Conservation (phyloP, 2,888 invertebrate genomes). For the Pedicia rivosa region DNA sequence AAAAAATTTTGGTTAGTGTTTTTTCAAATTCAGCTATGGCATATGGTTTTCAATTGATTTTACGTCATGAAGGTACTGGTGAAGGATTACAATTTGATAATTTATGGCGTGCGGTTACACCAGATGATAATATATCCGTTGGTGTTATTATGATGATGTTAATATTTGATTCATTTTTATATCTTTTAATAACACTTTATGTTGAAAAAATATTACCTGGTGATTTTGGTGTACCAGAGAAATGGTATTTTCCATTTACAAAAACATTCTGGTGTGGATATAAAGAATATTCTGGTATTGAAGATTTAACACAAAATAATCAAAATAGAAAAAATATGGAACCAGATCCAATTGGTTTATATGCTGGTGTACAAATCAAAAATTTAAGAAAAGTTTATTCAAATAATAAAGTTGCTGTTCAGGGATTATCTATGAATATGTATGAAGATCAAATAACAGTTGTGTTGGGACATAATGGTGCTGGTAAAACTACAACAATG, state of each 20-base stretch:
- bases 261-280: slow-evolving; percentile 35
- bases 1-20: slow-evolving; percentile 48
- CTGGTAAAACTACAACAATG: slow-evolving; percentile 89
- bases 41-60: slow-evolving; percentile 41
- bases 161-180: slow-evolving; percentile 40
- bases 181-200: slow-evolving; percentile 64
- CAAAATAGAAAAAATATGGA: slow-evolving; percentile 19
- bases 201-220: slow-evolving; percentile 78
- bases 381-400: slow-evolving; percentile 38
- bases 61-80: slow-evolving; percentile 44
- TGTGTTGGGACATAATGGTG: slow-evolving; percentile 60
- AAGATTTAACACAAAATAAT: slow-evolving; percentile 12
- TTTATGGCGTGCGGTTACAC: slow-evolving; percentile 41
- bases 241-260: slow-evolving; percentile 65
- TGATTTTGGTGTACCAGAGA: slow-evolving; percentile 64
- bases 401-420: slow-evolving; percentile 39
- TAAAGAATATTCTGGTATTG: slow-evolving; percentile 16
- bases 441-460: slow-evolving; percentile 83
- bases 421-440: slow-evolving; percentile 61
- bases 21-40: slow-evolving; percentile 68
- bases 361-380: slow-evolving; percentile 35
- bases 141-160: slow-evolving; percentile 58
- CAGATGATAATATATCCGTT: slow-evolving; percentile 51
- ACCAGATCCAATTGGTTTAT: slow-evolving; percentile 31
- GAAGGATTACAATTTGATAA: slow-evolving; percentile 38